Base-by-base conservation (phyloP, 1,140 invertebrate genomes). In the Trichogramma pretiosum region DNA sequence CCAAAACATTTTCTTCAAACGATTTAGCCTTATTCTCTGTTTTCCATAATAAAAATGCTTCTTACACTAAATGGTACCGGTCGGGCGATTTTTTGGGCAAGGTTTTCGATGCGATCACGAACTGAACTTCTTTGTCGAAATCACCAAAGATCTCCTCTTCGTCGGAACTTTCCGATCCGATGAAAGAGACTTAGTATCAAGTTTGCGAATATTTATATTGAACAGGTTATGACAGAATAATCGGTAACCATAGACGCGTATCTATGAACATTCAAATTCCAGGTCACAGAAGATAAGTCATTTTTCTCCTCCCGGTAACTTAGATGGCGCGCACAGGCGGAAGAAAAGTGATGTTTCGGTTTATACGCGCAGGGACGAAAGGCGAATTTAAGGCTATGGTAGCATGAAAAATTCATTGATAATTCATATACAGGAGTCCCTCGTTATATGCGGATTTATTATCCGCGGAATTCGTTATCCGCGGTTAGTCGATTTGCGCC, bases 11-110 rank as follows among this genome's bases (percentile, higher is more conserved):
- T 33, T 43, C 41, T 5, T 30, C 26, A 22, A 30, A 19, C 10
- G 23, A 30, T 18, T 30, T 10, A 32, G 41, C 41, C 16, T 32
- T 3, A 33, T 43, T 43, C 5, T 32, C 26, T 5, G 3, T 16
- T 32, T 43, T 18, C 18, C 41, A 43, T 14, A 32, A 32, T 17
- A 24, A n/a, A 40, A 24, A 40, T 24, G 38, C 18, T 10, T 40
- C 16, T 11, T 37, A 37, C 17, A 37, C 16, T 19, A 9, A 37
- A 9, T 11, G 7, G 16, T 35, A 35, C 5, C 33, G 7, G 16
- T 35, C 33, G 5, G 7, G 9, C 9, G 35, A 37, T 37, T 37
- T 37, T 5, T 9, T 18, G 7, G 35, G 35, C 21, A 37, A 37
- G 5, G 17, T 17, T 7, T 34, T n/a, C 16, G 13, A 5, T 7